Evolutionary conservation across 1,140 invertebrate species (phyloP), one percentile per base, ranked within the genome.

Genomic region (Cydia fagiglandana): DNA sequence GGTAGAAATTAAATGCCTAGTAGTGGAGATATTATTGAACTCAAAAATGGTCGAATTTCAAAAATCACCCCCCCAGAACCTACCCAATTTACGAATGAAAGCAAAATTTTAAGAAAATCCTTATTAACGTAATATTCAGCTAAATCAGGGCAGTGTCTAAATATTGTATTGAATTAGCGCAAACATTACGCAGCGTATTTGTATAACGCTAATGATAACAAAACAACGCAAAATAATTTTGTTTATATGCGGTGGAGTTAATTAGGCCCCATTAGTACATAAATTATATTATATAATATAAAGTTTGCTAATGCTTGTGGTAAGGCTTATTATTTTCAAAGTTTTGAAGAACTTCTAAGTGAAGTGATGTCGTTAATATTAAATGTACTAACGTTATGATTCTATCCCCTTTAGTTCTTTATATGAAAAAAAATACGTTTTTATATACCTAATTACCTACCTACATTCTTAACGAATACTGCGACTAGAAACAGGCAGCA

Each of bases 171-270:
- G n/a, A 70, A 70, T 13, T 0, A 68, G 38, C 30, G 17, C 66
- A 70, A 70, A 70, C 66, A 70, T 70, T 70, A 38, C 66, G 66
- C 30, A 38, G 66, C 66, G 66, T 70, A 70, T 70, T 70, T 70
- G 38, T 38, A 41, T 17, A 41, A 70, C 66, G 66, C 66, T 70
- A 70, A 70, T 41, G 66, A 70, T 70, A 70, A 38, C 30, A 70
- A 70, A 70, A 70, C 66, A 70, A 70, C 4, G 38, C 38, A 70
- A 70, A 70, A 70, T 4, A 70, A 70, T 70, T 70, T 70, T 12
- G 4, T 70, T 17, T 70, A 45, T 38, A 34, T 15, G n/a, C 45
- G 64, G 64, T 66, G n/a, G 28, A n/a, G 66, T 70, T 70, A 70
- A 70, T 70, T 70, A 70, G 45, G 66, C 34, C 34, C 15, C 34